These are phyloP conservation scores for Desoria tigrina DNA, from an alignment of 2,888 invertebrate genomes.

Conservation along the genomic window DNA sequence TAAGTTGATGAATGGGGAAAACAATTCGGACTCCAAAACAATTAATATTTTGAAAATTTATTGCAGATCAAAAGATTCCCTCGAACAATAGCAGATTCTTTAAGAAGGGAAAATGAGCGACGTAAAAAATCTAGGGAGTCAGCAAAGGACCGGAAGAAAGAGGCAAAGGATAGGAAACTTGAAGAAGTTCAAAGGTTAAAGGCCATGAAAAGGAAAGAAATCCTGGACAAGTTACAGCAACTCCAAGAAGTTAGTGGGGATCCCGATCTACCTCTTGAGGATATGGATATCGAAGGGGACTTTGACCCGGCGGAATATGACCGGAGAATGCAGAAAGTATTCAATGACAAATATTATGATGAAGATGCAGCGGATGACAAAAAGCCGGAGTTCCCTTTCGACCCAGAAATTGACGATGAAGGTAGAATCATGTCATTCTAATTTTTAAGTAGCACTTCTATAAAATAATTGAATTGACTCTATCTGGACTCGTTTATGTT, in stretches of 20 bases:
- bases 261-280: slow-evolving; percentile 65
- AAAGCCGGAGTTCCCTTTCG: slow-evolving; percentile 83
- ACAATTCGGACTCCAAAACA: slow-evolving; percentile 22
- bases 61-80: slow-evolving; percentile 83
- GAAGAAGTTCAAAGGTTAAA: slow-evolving; percentile 86
- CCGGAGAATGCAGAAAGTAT: slow-evolving; percentile 78
- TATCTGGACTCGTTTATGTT: neutral
- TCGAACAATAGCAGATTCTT: slow-evolving; percentile 77
- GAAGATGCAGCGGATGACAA: slow-evolving; percentile 67
- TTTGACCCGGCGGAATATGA: slow-evolving; percentile 90
- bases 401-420: slow-evolving; percentile 64
- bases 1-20: slow-evolving; percentile 57
- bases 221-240: slow-evolving; percentile 81
- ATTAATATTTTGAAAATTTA: slow-evolving; percentile 28
- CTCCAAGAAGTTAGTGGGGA: slow-evolving; percentile 87
- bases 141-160: slow-evolving; percentile 70
- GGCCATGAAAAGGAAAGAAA: slow-evolving; percentile 83
- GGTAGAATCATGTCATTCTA: slow-evolving; percentile 1
- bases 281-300: slow-evolving; percentile 81
- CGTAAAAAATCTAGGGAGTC: slow-evolving; percentile 77
- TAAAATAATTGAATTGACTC: too few relatives aligned
- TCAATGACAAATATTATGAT: slow-evolving; percentile 83
- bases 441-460: slow-evolving; percentile 2
- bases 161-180: slow-evolving; percentile 76
- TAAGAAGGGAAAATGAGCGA: slow-evolving; percentile 77